phyloP scores from a whole-genome alignment of 2,113 vertebrate genomes.

The Nannobrachium achirus region DNA sequence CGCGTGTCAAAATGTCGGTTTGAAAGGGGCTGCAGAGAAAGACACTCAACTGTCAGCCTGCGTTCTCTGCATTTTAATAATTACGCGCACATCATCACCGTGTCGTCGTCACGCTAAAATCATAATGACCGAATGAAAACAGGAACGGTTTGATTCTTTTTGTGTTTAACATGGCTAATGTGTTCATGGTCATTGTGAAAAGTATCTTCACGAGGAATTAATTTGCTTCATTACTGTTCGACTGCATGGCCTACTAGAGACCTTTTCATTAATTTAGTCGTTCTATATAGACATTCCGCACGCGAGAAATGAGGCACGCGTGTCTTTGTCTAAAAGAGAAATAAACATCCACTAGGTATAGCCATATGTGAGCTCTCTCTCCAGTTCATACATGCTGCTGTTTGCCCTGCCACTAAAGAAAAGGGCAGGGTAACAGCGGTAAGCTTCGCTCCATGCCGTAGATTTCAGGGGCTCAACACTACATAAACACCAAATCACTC shows the following conservation, averaged over 20 bases:
- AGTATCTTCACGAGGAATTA: neutral
- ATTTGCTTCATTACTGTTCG: neutral
- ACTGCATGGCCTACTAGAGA: too few relatives aligned
- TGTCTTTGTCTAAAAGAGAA: slow-evolving; percentile 66
- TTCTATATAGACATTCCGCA: slow-evolving; percentile 21
- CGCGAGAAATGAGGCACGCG: slow-evolving; percentile 57
- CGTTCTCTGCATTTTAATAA: too few relatives aligned
- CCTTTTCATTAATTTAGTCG: neutral
- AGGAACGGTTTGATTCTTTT: neutral
- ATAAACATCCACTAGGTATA: slow-evolving; percentile 49
- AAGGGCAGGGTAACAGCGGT: slow-evolving; percentile 48
- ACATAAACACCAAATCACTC: slow-evolving; percentile 39
- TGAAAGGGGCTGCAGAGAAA: too few relatives aligned
- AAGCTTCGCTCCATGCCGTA: slow-evolving; percentile 39
- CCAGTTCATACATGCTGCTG: slow-evolving; percentile 47
- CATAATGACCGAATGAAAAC: too few relatives aligned
- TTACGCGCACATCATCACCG: too few relatives aligned
- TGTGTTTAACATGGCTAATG: neutral
- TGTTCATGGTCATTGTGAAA: neutral
- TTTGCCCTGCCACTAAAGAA: slow-evolving; percentile 49
- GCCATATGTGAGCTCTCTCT: slow-evolving; percentile 41
- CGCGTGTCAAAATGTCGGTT: too few relatives aligned
- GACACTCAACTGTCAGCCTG: too few relatives aligned
- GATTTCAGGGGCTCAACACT: slow-evolving; percentile 37
- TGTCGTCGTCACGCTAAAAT: too few relatives aligned